Evolutionary conservation across 2,797 vertebrate genomes (phyloP).

Genomic region (Orestias chungarensis): DNA sequence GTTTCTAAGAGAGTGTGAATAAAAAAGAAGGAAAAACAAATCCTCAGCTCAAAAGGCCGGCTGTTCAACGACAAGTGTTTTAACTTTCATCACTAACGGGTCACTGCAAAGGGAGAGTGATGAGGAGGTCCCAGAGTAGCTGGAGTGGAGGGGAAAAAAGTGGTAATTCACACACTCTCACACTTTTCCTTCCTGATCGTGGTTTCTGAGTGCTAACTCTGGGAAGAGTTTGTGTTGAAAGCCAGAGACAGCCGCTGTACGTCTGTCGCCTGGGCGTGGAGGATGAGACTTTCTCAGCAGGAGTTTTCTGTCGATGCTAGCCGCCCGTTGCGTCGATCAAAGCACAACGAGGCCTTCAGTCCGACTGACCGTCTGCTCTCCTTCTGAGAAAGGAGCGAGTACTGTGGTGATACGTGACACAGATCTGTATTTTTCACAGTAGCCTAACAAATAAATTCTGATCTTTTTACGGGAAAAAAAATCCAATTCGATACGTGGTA

Average conservation of each 20-base stretch:
- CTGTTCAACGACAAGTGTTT: conserved; percentile 47
- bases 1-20: neutral
- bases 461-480: no score
- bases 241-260: conserved; percentile 28
- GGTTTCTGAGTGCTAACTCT: conserved; percentile 54
- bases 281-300: conserved; percentile 22
- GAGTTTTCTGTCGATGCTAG: conserved; percentile 47
- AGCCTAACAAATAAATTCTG: no score
- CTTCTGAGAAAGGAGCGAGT: conserved; percentile 7
- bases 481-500: no score
- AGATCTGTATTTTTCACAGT: no score
- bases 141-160: conserved; percentile 48
- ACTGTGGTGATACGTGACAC: neutral
- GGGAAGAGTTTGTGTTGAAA: conserved; percentile 32
- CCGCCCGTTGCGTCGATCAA: conserved; percentile 50
- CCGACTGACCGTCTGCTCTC: neutral
- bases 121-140: conserved; percentile 64
- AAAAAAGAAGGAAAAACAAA: neutral
- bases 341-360: conserved; percentile 24
- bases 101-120: conserved; percentile 54
- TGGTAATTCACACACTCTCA: neutral
- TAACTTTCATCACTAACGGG: conserved; percentile 61
- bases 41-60: conserved; percentile 9
- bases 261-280: conserved; percentile 19
- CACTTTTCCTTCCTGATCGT: conserved; percentile 2